phyloP scores from a whole-genome alignment of 1,140 invertebrate genomes.

The Drosophila bocqueti region DNA sequence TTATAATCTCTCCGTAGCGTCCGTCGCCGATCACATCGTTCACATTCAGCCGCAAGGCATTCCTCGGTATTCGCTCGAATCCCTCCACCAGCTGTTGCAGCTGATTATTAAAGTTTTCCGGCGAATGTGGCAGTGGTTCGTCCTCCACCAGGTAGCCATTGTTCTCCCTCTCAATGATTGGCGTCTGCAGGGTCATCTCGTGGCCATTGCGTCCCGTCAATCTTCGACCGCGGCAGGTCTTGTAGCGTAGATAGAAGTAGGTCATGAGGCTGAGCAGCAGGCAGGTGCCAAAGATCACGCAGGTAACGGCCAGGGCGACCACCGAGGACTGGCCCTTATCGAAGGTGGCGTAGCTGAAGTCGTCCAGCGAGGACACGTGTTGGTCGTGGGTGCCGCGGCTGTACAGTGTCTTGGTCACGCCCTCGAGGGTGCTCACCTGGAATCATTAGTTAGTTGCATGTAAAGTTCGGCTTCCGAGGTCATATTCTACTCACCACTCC shows the following conservation, averaged over 20 bases:
- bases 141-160: constrained; percentile 91
- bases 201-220: constrained; percentile 87
- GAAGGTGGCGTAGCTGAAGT: constrained; percentile 77
- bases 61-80: constrained; percentile 88
- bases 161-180: constrained; percentile 89
- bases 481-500: constrained; percentile 86
- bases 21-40: constrained; percentile 90
- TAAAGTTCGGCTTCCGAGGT: not conserved
- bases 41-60: constrained; percentile 89
- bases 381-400: constrained; percentile 86
- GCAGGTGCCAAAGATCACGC: constrained; percentile 87
- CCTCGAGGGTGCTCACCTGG: constrained; percentile 87
- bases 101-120: constrained; percentile 90
- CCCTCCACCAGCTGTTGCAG: constrained; percentile 66
- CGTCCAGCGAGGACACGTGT: constrained; percentile 64
- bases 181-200: constrained; percentile 89
- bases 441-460: not conserved
- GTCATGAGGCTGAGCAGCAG: constrained; percentile 87
- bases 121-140: constrained; percentile 85
- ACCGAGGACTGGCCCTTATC: constrained; percentile 78
- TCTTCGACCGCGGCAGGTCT: constrained; percentile 85
- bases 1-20: constrained; percentile 90
- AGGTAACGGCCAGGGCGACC: constrained; percentile 87
- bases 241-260: constrained; percentile 87
- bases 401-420: constrained; percentile 88